These are phyloP conservation scores for Thermophis baileyi DNA, from an alignment of 2,113 vertebrate genomes.

Conservation along the genomic window DNA sequence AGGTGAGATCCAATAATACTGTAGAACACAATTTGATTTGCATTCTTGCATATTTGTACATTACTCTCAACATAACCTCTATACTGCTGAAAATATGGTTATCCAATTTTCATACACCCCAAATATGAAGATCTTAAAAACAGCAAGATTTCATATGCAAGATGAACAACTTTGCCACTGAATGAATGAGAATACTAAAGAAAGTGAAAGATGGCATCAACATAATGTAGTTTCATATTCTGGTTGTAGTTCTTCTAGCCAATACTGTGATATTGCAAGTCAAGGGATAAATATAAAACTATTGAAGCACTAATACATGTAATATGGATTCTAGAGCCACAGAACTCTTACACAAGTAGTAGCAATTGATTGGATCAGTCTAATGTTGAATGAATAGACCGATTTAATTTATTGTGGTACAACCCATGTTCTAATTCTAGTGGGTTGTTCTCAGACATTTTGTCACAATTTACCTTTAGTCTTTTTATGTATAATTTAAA, in stretches of 20 bases:
- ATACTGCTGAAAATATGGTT: background rate
- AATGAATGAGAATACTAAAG: conserved; percentile 36
- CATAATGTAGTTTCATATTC: conserved; percentile 41
- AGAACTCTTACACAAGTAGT: conserved; percentile 31
- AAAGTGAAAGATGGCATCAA: conserved; percentile 34
- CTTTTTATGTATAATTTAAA: background rate
- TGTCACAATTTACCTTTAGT: background rate
- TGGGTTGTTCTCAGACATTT: background rate
- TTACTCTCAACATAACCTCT: conserved; percentile 6
- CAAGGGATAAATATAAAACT: conserved; percentile 41
- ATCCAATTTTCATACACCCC: conserved; percentile 4
- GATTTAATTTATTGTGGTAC: conserved; percentile 34
- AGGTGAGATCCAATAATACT: conserved; percentile 17
- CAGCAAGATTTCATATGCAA: conserved; percentile 33
- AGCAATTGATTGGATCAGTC: background rate
- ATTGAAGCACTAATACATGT: background rate
- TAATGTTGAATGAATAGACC: conserved; percentile 27
- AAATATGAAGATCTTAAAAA: conserved; percentile 37
- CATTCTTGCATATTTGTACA: conserved; percentile 15
- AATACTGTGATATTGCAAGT: conserved; percentile 38
- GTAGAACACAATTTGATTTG: conserved; percentile 4
- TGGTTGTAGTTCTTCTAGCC: conserved; percentile 17
- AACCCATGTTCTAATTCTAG: conserved; percentile 14
- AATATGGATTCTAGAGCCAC: background rate
- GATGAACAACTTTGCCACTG: conserved; percentile 26